phyloP scores from a whole-genome alignment of 2,888 invertebrate genomes.

The Heliconius sara region DNA sequence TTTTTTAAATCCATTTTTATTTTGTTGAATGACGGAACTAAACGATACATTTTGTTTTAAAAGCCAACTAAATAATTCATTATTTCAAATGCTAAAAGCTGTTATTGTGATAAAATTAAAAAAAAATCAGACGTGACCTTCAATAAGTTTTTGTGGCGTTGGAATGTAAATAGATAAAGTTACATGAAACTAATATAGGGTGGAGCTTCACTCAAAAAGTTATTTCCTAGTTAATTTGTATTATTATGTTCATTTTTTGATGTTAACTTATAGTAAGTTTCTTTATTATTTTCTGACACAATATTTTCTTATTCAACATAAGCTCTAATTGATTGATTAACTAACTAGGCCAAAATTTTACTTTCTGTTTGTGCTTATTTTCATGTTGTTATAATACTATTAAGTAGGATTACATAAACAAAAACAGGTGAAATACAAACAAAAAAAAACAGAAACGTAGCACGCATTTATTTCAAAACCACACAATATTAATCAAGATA shows the following conservation, averaged over 20 bases:
- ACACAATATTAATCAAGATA: conserved; percentile 47
- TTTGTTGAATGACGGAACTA: neutral
- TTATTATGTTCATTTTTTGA: neutral
- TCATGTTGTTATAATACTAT: too few species aligned
- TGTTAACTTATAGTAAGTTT: neutral
- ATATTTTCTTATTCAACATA: too few species aligned
- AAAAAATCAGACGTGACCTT: neutral
- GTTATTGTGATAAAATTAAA: neutral
- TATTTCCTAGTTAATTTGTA: neutral
- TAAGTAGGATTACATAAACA: neutral
- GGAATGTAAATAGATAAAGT: neutral
- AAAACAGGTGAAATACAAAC: neutral
- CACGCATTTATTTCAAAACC: neutral
- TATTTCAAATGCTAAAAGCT: neutral
- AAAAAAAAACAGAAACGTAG: neutral
- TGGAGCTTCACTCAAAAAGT: neutral
- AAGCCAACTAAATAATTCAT: too few species aligned
- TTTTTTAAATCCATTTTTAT: neutral
- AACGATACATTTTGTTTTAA: neutral
- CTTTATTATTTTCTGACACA: neutral
- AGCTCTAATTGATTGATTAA: too few species aligned
- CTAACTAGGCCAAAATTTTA: too few species aligned
- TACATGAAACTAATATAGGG: conserved; percentile 4
- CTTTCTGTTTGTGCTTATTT: too few species aligned
- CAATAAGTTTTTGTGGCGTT: neutral